Percentiles rank a stretch among this genome's conserved stretches.
Evolutionary conservation across 2,888 invertebrate genomes (phyloP).

Genomic region (Zaprionus lineosus): DNA sequence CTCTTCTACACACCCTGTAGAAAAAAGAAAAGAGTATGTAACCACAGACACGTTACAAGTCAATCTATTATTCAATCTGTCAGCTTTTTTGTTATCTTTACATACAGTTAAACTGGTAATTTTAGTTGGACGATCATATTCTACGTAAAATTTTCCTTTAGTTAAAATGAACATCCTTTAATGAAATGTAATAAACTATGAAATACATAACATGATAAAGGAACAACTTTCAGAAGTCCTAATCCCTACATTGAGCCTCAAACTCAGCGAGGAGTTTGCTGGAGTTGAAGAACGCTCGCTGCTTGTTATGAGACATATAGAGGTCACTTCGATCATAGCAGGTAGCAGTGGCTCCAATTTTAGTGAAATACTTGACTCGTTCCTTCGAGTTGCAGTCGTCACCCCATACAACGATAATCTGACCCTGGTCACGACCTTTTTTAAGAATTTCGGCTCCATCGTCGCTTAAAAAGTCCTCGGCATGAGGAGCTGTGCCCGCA

Average conservation of each 20-base stretch:
- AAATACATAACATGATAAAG: too few species aligned
- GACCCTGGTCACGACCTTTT: slow-evolving; percentile 89
- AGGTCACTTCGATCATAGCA: slow-evolving; percentile 96
- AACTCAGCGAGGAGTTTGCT: slow-evolving; percentile 66
- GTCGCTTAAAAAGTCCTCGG: slow-evolving; percentile 94
- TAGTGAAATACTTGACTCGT: slow-evolving; percentile 92
- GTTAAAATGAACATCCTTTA: too few species aligned
- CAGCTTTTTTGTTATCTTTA: too few species aligned
- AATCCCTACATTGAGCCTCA: slow-evolving; percentile 68
- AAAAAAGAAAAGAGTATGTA: too few species aligned
- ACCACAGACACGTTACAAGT: too few species aligned
- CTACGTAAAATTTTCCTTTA: too few species aligned
- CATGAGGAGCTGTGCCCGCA: slow-evolving; percentile 95
- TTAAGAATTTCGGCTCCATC: slow-evolving; percentile 85
- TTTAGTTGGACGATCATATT: too few species aligned
- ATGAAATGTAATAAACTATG: too few species aligned
- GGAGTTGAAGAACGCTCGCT: slow-evolving; percentile 75
- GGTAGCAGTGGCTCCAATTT: slow-evolving; percentile 95
- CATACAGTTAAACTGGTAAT: too few species aligned
- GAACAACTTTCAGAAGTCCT: too few species aligned
- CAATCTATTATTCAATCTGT: too few species aligned
- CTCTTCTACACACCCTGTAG: too few species aligned
- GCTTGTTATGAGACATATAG: slow-evolving; percentile 70
- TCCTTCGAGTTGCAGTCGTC: slow-evolving; percentile 95
- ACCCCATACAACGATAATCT: slow-evolving; percentile 98